Evolutionary conservation across 2,113 vertebrate species (phyloP).

Genomic region (Mesoclemmys tuberculata): DNA sequence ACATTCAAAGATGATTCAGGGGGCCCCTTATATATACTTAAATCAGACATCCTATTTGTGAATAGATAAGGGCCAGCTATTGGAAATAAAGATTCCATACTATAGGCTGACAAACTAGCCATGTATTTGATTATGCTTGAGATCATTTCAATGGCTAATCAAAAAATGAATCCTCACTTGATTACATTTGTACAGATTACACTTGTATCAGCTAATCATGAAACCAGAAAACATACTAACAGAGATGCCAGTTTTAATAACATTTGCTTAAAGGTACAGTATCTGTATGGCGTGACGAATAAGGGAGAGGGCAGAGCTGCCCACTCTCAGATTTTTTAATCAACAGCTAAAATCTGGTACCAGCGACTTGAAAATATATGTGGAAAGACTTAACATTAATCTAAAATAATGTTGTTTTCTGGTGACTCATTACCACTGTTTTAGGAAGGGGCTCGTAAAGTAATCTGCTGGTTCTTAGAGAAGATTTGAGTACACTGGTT

Average conservation of each 20-base stretch:
- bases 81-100: slow-evolving; percentile 67
- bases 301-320: slow-evolving; percentile 58
- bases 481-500: neutral
- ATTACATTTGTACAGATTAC: slow-evolving; percentile 74
- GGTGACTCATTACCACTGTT: neutral
- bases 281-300: slow-evolving; percentile 65
- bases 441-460: neutral
- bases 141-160: slow-evolving; percentile 83
- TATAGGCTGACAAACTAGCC: slow-evolving; percentile 77
- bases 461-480: neutral
- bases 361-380: neutral
- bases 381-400: neutral
- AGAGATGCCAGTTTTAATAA: slow-evolving; percentile 45
- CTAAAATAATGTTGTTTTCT: neutral
- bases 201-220: slow-evolving; percentile 79
- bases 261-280: slow-evolving; percentile 72
- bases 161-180: slow-evolving; percentile 82
- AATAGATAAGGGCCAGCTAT: slow-evolving; percentile 70
- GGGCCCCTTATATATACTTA: slow-evolving; percentile 45
- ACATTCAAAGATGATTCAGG: slow-evolving; percentile 34
- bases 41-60: slow-evolving; percentile 70
- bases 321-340: slow-evolving; percentile 53
- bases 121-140: slow-evolving; percentile 80
- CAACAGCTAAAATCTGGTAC: neutral
- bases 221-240: slow-evolving; percentile 72